Conservation (phyloP, 2,113 vertebrate genomes). For the Nicator chloris region DNA sequence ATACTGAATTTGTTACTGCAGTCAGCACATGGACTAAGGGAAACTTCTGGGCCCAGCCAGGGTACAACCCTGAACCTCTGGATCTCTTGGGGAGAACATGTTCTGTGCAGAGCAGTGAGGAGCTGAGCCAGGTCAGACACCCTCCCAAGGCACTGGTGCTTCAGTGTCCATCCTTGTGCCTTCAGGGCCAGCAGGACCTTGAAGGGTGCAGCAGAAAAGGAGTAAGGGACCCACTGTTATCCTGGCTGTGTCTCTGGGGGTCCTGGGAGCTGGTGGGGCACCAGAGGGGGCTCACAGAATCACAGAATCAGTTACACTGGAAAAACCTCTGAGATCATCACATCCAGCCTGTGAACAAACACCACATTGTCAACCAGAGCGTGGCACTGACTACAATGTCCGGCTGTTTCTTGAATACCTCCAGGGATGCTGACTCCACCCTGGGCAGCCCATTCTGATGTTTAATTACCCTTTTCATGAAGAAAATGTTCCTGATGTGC, state of each 20-base stretch:
- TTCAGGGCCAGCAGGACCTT: rapidly evolving
- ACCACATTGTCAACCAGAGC: not conserved
- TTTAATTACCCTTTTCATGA: not conserved
- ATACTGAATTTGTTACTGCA: not conserved
- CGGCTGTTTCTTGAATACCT: too few relatives aligned
- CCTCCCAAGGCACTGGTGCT: too few relatives aligned
- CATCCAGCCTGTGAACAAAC: not conserved
- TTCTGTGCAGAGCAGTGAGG: rapidly evolving
- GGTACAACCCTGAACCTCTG: not conserved
- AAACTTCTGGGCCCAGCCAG: not conserved
- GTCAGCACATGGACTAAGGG: not conserved
- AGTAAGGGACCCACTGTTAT: rapidly evolving
- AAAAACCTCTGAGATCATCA: not conserved
- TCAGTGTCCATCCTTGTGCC: too few relatives aligned
- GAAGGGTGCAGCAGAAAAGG: rapidly evolving
- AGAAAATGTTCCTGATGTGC: not conserved
- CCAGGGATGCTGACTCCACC: too few relatives aligned
- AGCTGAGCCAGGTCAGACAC: too few relatives aligned
- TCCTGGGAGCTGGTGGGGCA: rapidly evolving
- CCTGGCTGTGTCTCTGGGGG: too few relatives aligned
- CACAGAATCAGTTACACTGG: not conserved
- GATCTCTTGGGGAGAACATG: not conserved
- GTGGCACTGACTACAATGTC: not conserved
- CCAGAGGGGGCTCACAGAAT: not conserved
- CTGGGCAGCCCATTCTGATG: not conserved